Evolutionary conservation across 2,888 invertebrate species (phyloP).

Genomic region (Tetheella fluctuosa): DNA sequence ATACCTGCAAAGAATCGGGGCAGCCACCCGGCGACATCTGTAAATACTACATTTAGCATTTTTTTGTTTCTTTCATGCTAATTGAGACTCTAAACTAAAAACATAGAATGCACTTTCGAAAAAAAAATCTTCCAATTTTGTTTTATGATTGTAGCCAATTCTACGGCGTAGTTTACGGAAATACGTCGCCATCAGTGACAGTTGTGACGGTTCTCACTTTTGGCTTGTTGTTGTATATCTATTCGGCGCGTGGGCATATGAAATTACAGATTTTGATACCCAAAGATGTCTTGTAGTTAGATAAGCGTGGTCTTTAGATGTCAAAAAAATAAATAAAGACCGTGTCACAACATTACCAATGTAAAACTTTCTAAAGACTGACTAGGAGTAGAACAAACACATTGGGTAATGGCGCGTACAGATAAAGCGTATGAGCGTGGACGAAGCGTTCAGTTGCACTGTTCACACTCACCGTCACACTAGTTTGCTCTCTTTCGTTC

Average conservation of each 20-base stretch:
- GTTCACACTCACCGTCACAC: too few species aligned
- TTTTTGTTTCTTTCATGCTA: background rate
- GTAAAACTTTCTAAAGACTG: background rate
- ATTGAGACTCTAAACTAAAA: background rate
- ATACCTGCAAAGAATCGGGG: conserved; percentile 67
- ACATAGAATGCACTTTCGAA: background rate
- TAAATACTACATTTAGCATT: background rate
- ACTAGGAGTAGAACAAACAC: background rate
- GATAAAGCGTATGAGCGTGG: too few species aligned
- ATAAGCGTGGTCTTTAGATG: conserved; percentile 20
- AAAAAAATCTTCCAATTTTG: conserved; percentile 35
- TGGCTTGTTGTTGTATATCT: conserved; percentile 62
- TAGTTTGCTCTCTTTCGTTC: too few species aligned
- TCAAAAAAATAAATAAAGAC: conserved; percentile 14
- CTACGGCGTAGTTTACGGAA: conserved; percentile 63
- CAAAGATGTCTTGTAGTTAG: conserved; percentile 32
- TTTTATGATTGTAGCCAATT: conserved; percentile 54
- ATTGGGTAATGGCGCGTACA: too few species aligned
- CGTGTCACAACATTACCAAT: background rate
- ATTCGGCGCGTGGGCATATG: conserved; percentile 74
- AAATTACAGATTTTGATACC: conserved; percentile 56
- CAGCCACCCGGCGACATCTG: conserved; percentile 43
- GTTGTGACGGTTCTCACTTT: conserved; percentile 62
- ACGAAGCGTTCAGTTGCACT: too few species aligned
- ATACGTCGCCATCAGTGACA: conserved; percentile 59